Conservation (phyloP, 2,113 vertebrate genomes). For the Rousettus leschenaultii region DNA sequence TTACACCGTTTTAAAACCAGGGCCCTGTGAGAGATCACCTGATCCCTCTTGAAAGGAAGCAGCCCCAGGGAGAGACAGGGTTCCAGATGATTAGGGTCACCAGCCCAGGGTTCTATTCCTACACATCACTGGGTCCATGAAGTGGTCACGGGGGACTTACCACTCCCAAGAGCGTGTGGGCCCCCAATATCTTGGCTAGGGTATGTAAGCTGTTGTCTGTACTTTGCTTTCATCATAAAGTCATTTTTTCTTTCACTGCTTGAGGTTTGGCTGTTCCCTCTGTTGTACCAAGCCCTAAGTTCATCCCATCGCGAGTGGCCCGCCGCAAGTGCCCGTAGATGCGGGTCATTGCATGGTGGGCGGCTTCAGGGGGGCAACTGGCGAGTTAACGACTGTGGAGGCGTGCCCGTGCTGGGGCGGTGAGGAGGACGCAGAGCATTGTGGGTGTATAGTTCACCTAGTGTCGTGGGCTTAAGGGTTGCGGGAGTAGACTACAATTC, state of each 20-base stretch:
- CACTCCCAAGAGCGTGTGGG: no score
- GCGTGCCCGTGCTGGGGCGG: neutral
- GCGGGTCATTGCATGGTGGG: neutral
- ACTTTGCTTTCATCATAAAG: slow-evolving; percentile 62
- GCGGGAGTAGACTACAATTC: slow-evolving; percentile 28
- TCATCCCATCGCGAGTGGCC: neutral
- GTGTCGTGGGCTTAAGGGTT: neutral
- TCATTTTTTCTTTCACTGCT: slow-evolving; percentile 3
- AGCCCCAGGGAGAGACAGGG: neutral
- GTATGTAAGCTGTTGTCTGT: neutral
- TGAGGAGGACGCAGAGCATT: slow-evolving; percentile 8
- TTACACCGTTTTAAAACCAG: neutral
- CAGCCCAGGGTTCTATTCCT: neutral
- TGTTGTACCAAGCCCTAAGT: neutral
- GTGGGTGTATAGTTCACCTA: slow-evolving; percentile 54
- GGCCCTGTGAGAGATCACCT: neutral
- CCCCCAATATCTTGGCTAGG: neutral
- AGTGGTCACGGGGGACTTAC: neutral
- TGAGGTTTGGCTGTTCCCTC: neutral
- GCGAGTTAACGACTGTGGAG: neutral
- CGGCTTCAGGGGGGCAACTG: neutral
- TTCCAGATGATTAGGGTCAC: neutral
- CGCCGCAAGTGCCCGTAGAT: neutral
- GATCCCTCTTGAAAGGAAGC: neutral
- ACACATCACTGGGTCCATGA: neutral